Evolutionary conservation across 2,797 vertebrate genomes (phyloP).

Genomic region (Falco columbarius): DNA sequence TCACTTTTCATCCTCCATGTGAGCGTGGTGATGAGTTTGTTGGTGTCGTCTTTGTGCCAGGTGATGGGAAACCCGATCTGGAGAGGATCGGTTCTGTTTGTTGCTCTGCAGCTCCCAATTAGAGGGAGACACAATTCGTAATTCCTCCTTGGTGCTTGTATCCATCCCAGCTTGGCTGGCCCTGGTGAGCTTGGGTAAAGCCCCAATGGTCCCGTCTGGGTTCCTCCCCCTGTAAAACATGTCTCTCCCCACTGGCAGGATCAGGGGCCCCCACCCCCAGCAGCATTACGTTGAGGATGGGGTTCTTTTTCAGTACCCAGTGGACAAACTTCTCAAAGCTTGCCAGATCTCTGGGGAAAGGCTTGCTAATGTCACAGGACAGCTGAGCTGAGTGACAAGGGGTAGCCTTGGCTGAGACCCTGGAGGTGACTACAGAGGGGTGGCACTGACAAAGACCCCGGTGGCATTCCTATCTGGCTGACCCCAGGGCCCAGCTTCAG

Average conservation of each 20-base stretch:
- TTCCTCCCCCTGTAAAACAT: background rate
- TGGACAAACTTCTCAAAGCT: background rate
- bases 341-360: background rate
- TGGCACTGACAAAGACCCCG: background rate
- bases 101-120: fast-evolving
- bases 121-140: fast-evolving
- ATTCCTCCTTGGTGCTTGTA: fast-evolving
- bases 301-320: background rate
- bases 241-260: background rate
- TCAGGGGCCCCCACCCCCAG: background rate
- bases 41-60: background rate
- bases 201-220: background rate
- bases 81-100: background rate
- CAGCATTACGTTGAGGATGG: fast-evolving
- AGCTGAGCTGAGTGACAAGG: background rate
- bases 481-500: fast-evolving
- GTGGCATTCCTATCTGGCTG: background rate
- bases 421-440: background rate
- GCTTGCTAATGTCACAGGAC: background rate
- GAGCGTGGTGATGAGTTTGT: fast-evolving
- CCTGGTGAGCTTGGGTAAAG: background rate
- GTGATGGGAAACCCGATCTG: fast-evolving
- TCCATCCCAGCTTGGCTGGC: background rate
- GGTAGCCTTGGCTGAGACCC: background rate
- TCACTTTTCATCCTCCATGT: background rate